These are phyloP conservation scores for Pituophis catenifer DNA, from an alignment of 2,113 vertebrate genomes.

Conservation along the genomic window DNA sequence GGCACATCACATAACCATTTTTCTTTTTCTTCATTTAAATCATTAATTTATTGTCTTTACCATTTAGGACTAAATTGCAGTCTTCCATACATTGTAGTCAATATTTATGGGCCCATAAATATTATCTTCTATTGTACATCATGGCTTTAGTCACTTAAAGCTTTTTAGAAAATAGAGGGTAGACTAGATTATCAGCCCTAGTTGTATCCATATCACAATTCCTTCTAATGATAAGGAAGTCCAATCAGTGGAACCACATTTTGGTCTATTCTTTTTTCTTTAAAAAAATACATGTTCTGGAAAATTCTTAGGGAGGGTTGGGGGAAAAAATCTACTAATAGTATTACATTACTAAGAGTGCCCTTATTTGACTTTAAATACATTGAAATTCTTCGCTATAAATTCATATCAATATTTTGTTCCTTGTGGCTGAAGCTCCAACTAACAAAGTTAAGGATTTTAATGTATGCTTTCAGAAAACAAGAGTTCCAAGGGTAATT, in stretches of 20 bases:
- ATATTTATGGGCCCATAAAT: not conserved
- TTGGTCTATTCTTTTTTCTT: not conserved
- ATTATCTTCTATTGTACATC: not conserved
- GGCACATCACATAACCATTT: not conserved
- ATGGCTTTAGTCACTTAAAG: not conserved
- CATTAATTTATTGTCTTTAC: not conserved
- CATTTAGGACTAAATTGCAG: not conserved
- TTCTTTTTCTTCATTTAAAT: not conserved
- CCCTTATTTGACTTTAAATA: conserved; percentile 54
- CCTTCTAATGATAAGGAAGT: not conserved
- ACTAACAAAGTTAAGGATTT: not conserved
- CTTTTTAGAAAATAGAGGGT: not conserved
- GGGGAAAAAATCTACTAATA: conserved; percentile 39
- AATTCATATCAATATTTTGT: conserved; percentile 30
- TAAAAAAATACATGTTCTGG: conserved; percentile 16
- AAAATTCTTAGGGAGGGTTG: conserved; percentile 1
- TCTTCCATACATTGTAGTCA: not conserved
- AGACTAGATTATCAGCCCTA: not conserved
- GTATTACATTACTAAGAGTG: conserved; percentile 45
- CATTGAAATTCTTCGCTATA: conserved; percentile 51
- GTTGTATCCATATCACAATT: not conserved
- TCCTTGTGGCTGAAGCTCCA: not conserved
- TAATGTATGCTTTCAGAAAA: not conserved
- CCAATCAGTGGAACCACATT: not conserved
- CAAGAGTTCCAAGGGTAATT: not conserved